Evolutionary conservation across 2,797 vertebrate species (phyloP).

Genomic region (Limnodromus scolopaceus): DNA sequence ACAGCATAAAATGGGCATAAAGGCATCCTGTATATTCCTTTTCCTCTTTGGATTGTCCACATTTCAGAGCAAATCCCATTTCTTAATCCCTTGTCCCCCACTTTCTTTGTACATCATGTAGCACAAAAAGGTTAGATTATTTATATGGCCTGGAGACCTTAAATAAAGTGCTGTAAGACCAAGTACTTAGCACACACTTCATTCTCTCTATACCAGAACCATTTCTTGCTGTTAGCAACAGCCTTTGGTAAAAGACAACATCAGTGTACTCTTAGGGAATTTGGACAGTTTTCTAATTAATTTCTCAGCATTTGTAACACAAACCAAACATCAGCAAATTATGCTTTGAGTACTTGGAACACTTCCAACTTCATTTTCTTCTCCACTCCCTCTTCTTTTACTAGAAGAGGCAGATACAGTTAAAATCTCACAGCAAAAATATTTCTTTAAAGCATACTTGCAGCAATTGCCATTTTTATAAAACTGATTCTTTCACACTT

Average conservation of each 20-base stretch:
- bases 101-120: background rate
- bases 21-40: background rate
- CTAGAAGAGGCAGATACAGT: background rate
- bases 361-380: slow-evolving; percentile 51
- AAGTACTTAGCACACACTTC: background rate
- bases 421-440: background rate
- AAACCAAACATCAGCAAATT: slow-evolving; percentile 43
- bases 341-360: slow-evolving; percentile 37
- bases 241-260: slow-evolving; percentile 30
- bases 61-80: background rate
- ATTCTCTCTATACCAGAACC: background rate
- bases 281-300: slow-evolving; percentile 57
- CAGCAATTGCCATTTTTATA: background rate
- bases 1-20: background rate
- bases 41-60: background rate
- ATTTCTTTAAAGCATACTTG: background rate
- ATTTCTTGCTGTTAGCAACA: background rate
- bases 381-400: background rate
- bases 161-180: background rate
- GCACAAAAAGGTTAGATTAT: background rate
- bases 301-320: slow-evolving; percentile 34
- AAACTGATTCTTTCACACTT: background rate
- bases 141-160: background rate
- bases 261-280: slow-evolving; percentile 23
- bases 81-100: background rate